phyloP scores from a whole-genome alignment of 2,113 vertebrate genomes.

The Serinus canaria region DNA sequence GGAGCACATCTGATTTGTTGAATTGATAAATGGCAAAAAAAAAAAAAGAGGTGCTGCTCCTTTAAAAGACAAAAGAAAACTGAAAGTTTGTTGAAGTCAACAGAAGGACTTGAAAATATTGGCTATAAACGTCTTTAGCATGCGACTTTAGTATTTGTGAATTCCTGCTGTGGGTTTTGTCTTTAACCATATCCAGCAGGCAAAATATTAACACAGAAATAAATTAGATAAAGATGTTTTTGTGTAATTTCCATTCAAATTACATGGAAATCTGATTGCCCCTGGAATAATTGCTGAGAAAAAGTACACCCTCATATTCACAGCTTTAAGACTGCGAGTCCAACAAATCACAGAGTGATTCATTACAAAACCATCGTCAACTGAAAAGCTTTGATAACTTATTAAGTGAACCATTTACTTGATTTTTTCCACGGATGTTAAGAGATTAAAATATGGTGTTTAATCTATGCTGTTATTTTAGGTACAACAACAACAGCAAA shows the following conservation, averaged over 20 bases:
- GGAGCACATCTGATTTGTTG: neutral
- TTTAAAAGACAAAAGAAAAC: neutral
- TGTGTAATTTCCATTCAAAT: neutral
- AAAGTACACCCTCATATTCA: neutral
- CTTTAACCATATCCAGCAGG: neutral
- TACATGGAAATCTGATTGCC: neutral
- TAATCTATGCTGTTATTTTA: neutral
- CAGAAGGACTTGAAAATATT: neutral
- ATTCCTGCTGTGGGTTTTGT: neutral
- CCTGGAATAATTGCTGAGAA: neutral
- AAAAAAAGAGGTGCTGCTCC: neutral
- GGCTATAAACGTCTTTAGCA: neutral
- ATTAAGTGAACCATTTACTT: neutral
- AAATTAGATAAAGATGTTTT: constrained; percentile 2
- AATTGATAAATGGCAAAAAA: neutral
- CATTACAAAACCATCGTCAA: neutral
- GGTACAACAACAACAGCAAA: neutral
- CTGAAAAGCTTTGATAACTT: constrained; percentile 6
- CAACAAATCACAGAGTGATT: neutral
- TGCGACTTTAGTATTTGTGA: neutral
- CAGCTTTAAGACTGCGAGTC: neutral
- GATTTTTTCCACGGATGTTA: neutral
- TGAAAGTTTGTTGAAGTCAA: neutral
- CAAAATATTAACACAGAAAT: constrained; percentile 38
- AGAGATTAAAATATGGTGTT: neutral